These are phyloP conservation scores for Pseudomugil tenellus DNA, from an alignment of 2,797 vertebrate genomes.

Conservation along the genomic window DNA sequence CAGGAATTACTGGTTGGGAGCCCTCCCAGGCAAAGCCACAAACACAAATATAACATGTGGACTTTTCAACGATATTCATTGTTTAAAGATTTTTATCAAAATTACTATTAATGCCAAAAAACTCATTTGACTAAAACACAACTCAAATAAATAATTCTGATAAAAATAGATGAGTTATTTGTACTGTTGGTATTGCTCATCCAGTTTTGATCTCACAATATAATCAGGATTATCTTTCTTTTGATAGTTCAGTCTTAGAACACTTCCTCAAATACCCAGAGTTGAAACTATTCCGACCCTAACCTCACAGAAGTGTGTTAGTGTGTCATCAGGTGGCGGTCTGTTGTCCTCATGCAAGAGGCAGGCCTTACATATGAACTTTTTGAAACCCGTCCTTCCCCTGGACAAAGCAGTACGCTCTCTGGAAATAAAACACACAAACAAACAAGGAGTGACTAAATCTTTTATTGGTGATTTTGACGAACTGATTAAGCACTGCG, in stretches of 20 bases:
- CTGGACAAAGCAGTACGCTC: constrained; percentile 91
- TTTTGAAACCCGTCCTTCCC: constrained; percentile 94
- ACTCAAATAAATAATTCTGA: background rate
- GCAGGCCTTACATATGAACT: constrained; percentile 92
- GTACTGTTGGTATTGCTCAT: constrained; percentile 21
- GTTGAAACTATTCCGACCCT: constrained; percentile 13
- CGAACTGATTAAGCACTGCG: constrained; percentile 52
- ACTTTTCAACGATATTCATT: constrained; percentile 11
- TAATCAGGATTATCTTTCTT: constrained; percentile 40
- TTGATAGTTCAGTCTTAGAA: constrained; percentile 18
- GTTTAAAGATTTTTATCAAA: constrained; percentile 22
- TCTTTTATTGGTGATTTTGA: constrained; percentile 47
- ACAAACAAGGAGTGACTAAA: constrained; percentile 50
- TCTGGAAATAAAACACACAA: constrained; percentile 73
- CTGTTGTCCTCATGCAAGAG: constrained; percentile 91
- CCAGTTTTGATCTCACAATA: constrained; percentile 22
- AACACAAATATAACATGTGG: constrained; percentile 27
- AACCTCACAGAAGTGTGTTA: constrained; percentile 93
- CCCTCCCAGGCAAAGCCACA: constrained; percentile 33
- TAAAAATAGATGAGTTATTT: constrained; percentile 27
- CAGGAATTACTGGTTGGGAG: constrained; percentile 44
- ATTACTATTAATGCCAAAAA: background rate
- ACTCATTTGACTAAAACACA: background rate
- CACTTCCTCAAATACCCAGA: constrained; percentile 14
- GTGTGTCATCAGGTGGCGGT: constrained; percentile 90